A percentile compares a stretch with the other conserved stretches of the same genome.
Conservation (phyloP, 2,888 invertebrate genomes). For the Limnephilus auricula region DNA sequence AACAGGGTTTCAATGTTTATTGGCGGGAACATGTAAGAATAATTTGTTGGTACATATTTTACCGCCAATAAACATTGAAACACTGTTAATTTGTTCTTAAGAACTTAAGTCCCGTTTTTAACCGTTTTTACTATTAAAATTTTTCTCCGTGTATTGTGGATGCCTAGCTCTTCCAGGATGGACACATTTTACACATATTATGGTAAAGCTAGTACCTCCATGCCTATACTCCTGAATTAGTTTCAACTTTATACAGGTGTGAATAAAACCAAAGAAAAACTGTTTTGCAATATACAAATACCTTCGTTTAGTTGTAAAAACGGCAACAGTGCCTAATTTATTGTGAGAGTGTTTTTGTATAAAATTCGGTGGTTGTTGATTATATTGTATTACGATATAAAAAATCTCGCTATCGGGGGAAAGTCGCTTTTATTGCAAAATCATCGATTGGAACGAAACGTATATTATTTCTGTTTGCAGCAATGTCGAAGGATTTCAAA, state of each 20-base stretch:
- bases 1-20: too few species aligned
- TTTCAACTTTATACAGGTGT: background rate
- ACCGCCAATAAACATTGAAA: too few species aligned
- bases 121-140: too few species aligned
- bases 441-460: background rate
- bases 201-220: background rate
- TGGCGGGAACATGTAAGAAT: too few species aligned
- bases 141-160: too few species aligned
- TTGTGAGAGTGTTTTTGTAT: background rate
- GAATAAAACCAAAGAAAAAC: background rate
- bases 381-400: background rate
- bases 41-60: too few species aligned
- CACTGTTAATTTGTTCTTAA: too few species aligned
- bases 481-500: background rate
- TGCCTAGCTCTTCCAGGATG: too few species aligned
- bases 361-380: background rate
- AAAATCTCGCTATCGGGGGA: background rate
- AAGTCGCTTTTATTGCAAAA: background rate
- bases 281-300: background rate
- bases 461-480: background rate
- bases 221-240: too few species aligned
- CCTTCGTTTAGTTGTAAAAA: background rate
- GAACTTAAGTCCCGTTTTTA: too few species aligned
- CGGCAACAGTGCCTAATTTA: background rate
- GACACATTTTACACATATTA: too few species aligned